Percentiles rank a stretch among this genome's conserved stretches.
Conservation (phyloP, 2,797 vertebrate genomes). For the Microctenopoma lineatum region DNA sequence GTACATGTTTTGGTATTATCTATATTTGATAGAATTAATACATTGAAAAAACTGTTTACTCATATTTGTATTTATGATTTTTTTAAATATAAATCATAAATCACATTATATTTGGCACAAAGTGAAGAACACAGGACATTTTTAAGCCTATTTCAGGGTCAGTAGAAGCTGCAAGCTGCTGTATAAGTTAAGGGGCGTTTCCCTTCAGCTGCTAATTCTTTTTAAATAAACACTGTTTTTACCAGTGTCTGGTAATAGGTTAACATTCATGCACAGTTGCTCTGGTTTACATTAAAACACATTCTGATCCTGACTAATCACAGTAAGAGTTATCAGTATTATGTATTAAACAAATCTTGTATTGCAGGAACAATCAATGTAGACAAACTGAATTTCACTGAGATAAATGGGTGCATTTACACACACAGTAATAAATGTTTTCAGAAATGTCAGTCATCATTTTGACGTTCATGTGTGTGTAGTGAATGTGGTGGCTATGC, state of each 20-base stretch:
- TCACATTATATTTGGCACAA: too few relatives aligned
- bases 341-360: not conserved
- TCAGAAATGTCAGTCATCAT: not conserved
- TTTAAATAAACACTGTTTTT: conserved; percentile 61
- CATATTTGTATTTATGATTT: not conserved
- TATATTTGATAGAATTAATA: not conserved
- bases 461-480: conserved; percentile 52
- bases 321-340: not conserved
- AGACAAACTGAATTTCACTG: not conserved
- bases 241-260: conserved; percentile 11
- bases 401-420: not conserved
- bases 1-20: not conserved
- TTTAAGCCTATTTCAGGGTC: conserved; percentile 15
- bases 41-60: conserved; percentile 6
- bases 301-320: not conserved
- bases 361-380: not conserved
- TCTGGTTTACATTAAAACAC: not conserved
- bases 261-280: not conserved
- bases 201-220: conserved; percentile 30
- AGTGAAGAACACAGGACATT: conserved; percentile 2
- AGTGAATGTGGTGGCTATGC: conserved; percentile 93
- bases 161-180: conserved; percentile 28
- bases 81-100: too few relatives aligned
- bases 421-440: not conserved
- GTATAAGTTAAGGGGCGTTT: conserved; percentile 20